Conservation (phyloP, 1,140 invertebrate genomes). For the Drosophila nikananu region DNA sequence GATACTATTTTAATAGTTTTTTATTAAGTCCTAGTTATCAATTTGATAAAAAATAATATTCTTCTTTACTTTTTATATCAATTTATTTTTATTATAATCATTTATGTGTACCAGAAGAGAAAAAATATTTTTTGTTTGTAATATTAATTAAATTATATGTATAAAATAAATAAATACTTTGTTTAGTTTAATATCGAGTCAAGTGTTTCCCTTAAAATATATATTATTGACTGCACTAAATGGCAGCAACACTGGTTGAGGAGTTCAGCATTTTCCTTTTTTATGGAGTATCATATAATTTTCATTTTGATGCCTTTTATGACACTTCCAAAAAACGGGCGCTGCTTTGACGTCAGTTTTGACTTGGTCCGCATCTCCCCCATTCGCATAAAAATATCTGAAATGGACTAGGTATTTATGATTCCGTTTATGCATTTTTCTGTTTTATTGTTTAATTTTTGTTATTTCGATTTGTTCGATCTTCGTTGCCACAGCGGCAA, state of each 20-base stretch:
- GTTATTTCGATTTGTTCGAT: slow-evolving; percentile 59
- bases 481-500: slow-evolving; percentile 38
- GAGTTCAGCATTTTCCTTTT: slow-evolving; percentile 19
- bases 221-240: not conserved
- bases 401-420: slow-evolving; percentile 78
- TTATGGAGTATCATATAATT: slow-evolving; percentile 64
- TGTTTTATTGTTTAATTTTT: slow-evolving; percentile 77
- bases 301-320: slow-evolving; percentile 82
- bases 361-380: slow-evolving; percentile 41
- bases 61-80: too few species aligned
- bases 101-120: not conserved
- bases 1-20: not conserved
- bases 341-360: slow-evolving; percentile 54
- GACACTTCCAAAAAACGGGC: slow-evolving; percentile 67
- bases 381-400: slow-evolving; percentile 45
- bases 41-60: too few species aligned
- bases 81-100: too few species aligned
- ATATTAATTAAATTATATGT: not conserved
- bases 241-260: too few species aligned
- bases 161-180: too few species aligned
- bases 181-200: not conserved
- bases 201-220: not conserved
- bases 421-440: slow-evolving; percentile 81
- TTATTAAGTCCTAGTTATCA: not conserved
- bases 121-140: not conserved